Base-by-base conservation (phyloP, 2,888 invertebrate species). In the Erynnis tages region DNA sequence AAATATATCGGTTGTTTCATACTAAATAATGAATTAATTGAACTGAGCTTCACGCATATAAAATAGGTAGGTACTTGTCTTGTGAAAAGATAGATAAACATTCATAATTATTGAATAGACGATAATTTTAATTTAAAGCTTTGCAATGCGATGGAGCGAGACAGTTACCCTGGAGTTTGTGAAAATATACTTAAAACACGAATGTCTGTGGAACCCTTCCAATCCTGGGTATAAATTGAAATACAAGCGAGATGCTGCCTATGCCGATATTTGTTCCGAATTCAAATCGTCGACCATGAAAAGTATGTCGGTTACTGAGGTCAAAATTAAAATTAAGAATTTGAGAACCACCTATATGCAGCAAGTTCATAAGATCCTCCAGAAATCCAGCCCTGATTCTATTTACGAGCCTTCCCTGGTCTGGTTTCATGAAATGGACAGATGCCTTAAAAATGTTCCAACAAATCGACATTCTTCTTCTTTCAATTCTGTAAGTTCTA, bases 281-380 rank as follows among this genome's bases (percentile, higher is more conserved):
- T 86, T 88, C 55, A 76, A 76, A 60, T 56, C 56, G 21, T 59
- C 75, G 1, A 76, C 83, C 2, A 71, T 67, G 48, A 85, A 78
- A 63, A 61, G 62, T 6, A 56, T 87, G 19, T 65, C 67, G 13
- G 56, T 80, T n/a, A 69, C 73, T 0, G 90, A 90, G 66, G 79
- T 89, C 1, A 90, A 85, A 66, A 74, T 77, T 59, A 90, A 90
- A 67, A 89, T 90, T 29, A 90, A 87, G 60, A 89, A 82, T 56
- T 66, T 90, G 5, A 69, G 90, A 52, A 83, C 85, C n/a, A 90
- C 90, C 0, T 90, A 90, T 40, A 65, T 72, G 8, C 90, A 90
- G 60, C 81, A 90, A 69, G 75, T 90, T 1, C 74, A 82, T 52
- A 90, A 90, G 70, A 85, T 90, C 56, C 59, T 84, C 14, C 71